phyloP scores from a whole-genome alignment of 2,888 invertebrate species.

The Erebia palarica region DNA sequence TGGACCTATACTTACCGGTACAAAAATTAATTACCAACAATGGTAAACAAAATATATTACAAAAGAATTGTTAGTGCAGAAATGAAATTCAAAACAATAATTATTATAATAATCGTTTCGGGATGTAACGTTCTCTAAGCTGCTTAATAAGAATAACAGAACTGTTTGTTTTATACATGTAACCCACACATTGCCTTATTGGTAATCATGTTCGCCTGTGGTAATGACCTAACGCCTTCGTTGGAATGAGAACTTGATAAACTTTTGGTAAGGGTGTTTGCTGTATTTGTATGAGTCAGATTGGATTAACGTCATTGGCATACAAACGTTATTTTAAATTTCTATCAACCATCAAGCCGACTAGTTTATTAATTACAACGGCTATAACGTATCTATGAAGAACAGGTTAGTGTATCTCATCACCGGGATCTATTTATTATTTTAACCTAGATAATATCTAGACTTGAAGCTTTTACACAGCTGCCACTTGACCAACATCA shows the following conservation, averaged over 20 bases:
- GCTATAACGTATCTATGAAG: background rate
- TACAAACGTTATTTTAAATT: background rate
- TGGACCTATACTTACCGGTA: no score
- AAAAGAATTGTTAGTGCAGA: background rate
- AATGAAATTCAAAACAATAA: slow-evolving; percentile 12
- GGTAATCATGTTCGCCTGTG: slow-evolving; percentile 56
- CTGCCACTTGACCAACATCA: background rate
- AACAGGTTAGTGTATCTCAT: background rate
- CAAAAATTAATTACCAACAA: background rate
- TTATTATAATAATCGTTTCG: slow-evolving; percentile 4
- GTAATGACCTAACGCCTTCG: slow-evolving; percentile 64
- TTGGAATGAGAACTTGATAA: slow-evolving; percentile 46
- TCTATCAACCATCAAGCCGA: background rate
- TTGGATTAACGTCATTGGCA: slow-evolving; percentile 13
- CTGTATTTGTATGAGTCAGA: slow-evolving; percentile 28
- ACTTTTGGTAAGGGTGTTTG: slow-evolving; percentile 37
- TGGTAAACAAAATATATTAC: background rate
- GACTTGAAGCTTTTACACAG: slow-evolving; percentile 8
- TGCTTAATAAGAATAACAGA: slow-evolving; percentile 24
- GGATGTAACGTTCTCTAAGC: slow-evolving; percentile 15
- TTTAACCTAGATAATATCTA: slow-evolving; percentile 15
- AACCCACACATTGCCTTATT: slow-evolving; percentile 64
- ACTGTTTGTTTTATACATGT: slow-evolving; percentile 30
- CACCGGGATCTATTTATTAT: background rate
- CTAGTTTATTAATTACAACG: slow-evolving; percentile 2